A percentile compares a stretch with the other conserved stretches of the same genome.
Conservation (phyloP, 2,113 vertebrate species). For the Leptodactylus fuscus region DNA sequence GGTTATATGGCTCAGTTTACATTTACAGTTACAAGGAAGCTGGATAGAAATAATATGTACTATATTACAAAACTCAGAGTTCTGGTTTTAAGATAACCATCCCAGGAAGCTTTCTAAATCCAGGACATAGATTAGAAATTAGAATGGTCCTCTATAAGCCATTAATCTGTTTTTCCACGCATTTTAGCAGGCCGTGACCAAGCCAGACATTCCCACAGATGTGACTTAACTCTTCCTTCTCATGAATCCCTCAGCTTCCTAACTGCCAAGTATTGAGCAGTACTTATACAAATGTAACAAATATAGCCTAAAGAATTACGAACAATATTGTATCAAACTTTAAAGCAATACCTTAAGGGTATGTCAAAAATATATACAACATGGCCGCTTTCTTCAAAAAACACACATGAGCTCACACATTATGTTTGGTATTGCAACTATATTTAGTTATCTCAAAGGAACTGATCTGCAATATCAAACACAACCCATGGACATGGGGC, state of each 20-base stretch:
- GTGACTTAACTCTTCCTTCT: background rate
- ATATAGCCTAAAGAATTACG: no score
- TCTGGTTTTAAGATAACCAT: background rate
- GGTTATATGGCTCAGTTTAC: background rate
- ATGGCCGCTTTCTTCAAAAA: no score
- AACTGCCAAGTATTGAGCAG: background rate
- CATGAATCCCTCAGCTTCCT: background rate
- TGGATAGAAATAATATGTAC: background rate
- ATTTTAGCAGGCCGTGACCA: background rate
- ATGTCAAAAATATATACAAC: no score
- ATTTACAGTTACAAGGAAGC: background rate
- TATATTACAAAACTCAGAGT: background rate
- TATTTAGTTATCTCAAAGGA: no score
- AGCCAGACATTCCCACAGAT: background rate
- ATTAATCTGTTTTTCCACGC: background rate
- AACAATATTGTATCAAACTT: no score
- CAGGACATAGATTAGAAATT: background rate
- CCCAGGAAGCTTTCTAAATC: background rate
- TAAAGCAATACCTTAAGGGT: no score
- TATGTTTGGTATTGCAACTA: no score
- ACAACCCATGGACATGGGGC: no score
- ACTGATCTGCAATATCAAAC: no score
- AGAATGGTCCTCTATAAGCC: background rate
- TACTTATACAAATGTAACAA: background rate
- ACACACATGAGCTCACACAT: no score